phyloP scores from a whole-genome alignment of 2,888 invertebrate genomes.

The Volucella inanis region DNA sequence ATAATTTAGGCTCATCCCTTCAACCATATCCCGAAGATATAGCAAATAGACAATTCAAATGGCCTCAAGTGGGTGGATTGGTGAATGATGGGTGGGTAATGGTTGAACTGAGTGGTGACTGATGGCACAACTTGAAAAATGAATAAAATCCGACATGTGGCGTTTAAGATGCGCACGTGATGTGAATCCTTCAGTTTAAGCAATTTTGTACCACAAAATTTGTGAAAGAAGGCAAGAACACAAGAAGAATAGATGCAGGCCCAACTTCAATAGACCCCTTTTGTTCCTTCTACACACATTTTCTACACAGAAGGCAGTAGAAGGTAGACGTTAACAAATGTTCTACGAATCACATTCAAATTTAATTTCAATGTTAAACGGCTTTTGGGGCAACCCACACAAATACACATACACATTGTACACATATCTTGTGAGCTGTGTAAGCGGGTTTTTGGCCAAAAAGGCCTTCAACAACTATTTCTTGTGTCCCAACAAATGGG shows the following conservation, averaged over 20 bases:
- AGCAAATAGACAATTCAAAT: conserved; percentile 37
- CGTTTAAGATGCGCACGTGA: conserved; percentile 83
- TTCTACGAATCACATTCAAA: conserved; percentile 72
- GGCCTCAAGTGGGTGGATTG: conserved; percentile 26
- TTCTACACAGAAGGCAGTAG: conserved; percentile 50
- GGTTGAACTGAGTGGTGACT: conserved; percentile 43
- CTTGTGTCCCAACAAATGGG: conserved; percentile 59
- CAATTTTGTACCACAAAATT: conserved; percentile 55
- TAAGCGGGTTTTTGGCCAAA: conserved; percentile 1
- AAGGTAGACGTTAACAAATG: conserved; percentile 71
- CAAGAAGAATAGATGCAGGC: conserved; percentile 36
- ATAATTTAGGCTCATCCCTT: conserved; percentile 49
- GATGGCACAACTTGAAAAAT: conserved; percentile 77
- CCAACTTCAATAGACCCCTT: conserved; percentile 26
- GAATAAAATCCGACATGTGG: conserved; percentile 82
- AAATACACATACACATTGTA: conserved; percentile 10
- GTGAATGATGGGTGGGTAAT: conserved; percentile 3
- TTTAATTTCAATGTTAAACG: conserved; percentile 72
- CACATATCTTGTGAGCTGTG: not conserved
- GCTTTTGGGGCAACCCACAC: conserved; percentile 26
- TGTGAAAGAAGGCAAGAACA: conserved; percentile 37
- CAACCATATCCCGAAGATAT: conserved; percentile 4
- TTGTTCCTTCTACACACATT: not conserved
- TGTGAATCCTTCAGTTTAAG: conserved; percentile 79
- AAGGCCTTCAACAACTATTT: conserved; percentile 54